Base-by-base conservation (phyloP, 2,797 vertebrate genomes). In the Helostoma temminkii region DNA sequence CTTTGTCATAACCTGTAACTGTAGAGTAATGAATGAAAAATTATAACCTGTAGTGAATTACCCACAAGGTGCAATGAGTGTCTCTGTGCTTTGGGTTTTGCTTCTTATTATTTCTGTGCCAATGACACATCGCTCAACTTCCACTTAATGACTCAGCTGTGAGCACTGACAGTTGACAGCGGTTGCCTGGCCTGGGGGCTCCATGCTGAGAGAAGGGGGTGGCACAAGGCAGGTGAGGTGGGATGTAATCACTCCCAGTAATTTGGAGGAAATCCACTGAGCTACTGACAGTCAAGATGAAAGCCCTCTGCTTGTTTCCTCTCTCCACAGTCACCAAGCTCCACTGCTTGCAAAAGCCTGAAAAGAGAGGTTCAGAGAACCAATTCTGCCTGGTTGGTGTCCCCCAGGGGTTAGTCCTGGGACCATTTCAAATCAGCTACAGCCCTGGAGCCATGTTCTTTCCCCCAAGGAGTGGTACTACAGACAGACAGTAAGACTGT, bases 241-340 rank as follows among this genome's bases (percentile, higher is more conserved):
- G 89, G 86, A 88, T 81, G 89, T 86, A 89, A 91, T 90, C 88
- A 87, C 87, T 90, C 82, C 81, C 85, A 91, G 83, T 91, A 92
- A 92, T 93, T 93, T 93, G 70, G 76, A 92, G 80, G 80, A 92
- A 91, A 93, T 91, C 84, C 90, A 84, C 83, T 73, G 81, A 89
- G 85, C 84, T 67, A 72, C 81, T 91, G 78, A 53, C 74, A 85
- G 81, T 80, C 37, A 43, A 89, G 87, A 93, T 91, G 85, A 92
- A 93, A 92, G 91, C 71, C 57, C 57, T 71, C 61, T 60, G 76
- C 78, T 77, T 82, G 76, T 85, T 71, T 66, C 1, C 24, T 73
- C 68, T 76, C 71, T 82, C 63, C 39, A 26, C 74, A 74, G 74
- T 60, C 71, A 83, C 72, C 76, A 26, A 87, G 87, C 87, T 82